Conservation (phyloP, 2,888 invertebrate genomes). For the Tridacna crocea region DNA sequence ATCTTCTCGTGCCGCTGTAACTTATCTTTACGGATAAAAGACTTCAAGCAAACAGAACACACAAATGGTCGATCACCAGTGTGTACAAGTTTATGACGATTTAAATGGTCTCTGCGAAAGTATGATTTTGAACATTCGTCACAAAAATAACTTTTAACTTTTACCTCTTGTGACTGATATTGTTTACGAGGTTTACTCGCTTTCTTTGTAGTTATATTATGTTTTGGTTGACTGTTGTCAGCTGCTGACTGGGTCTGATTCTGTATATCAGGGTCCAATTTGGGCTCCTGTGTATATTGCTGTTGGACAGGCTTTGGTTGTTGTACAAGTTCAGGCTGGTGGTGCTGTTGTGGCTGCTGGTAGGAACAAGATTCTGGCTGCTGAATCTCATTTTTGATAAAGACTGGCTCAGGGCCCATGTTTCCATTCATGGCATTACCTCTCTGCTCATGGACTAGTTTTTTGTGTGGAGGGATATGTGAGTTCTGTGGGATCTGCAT, state of each 20-base stretch:
- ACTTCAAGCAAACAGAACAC: constrained; percentile 37
- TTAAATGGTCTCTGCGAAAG: constrained; percentile 41
- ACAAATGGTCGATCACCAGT: constrained; percentile 39
- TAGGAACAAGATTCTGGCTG: background rate
- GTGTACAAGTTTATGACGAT: constrained; percentile 42
- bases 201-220: background rate
- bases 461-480: constrained; percentile 14
- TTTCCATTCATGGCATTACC: background rate
- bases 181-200: background rate
- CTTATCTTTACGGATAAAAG: constrained; percentile 50
- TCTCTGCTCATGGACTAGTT: background rate
- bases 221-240: background rate
- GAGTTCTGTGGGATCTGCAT: background rate
- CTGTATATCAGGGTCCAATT: background rate
- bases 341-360: background rate
- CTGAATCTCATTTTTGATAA: background rate
- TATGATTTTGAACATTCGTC: constrained; percentile 41
- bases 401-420: background rate
- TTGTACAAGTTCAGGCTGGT: background rate
- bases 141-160: constrained; percentile 16
- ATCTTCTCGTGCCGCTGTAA: constrained; percentile 43
- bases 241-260: background rate
- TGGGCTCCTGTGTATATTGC: background rate
- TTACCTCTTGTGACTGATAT: background rate
- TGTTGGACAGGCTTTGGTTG: background rate